Evolutionary conservation across 2,113 vertebrate genomes (phyloP), one percentile per base, ranked within the genome.

Genomic region (Dascyllus trimaculatus): DNA sequence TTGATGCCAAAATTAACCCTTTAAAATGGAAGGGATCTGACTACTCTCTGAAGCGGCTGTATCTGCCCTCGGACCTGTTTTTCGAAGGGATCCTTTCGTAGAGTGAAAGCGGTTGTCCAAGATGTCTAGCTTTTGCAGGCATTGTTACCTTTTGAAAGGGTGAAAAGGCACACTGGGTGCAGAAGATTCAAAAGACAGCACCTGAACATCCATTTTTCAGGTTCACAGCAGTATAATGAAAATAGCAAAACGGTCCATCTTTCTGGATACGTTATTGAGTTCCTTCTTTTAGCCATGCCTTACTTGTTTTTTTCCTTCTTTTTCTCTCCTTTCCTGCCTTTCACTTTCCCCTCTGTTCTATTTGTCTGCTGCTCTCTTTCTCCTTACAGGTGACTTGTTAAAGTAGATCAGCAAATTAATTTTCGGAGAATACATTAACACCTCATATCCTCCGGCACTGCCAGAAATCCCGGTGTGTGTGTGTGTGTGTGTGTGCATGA

Each of bases 401-500:
- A 29, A 60, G 51, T 25, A 22, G 32, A 74, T 66, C 72, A 81
- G 72, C 60, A 86, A 85, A 85, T 79, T 59, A 19, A 78, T 80
- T 78, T 86, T 83, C 32, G 22, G 19, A 71, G 81, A 86, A 76
- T 75, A 74, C 49, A 85, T 88, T 83, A 75, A 53, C 71, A 57
- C 40, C 61, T 77, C 32, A 35, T 52, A 19, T 64, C 65, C 57
- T 73, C 67, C 59, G 43, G 67, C 57, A 56, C 26, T 56, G 46
- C 49, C 45, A 58, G 21, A 24, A 22, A 35, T 69, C n/a, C 8
- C 4, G 49, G 7, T 40, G 24, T 45, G 35, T 64, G 35, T 1
- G 45, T 1, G 51, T 17, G 29, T 4, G 40, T 3, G n/a, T 4
- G 35, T 26, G n/a, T 4, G 52, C 46, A 32, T n/a, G 48, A 5